Base-by-base conservation (phyloP, 1,140 invertebrate genomes). In the Frieseomelitta varia region DNA sequence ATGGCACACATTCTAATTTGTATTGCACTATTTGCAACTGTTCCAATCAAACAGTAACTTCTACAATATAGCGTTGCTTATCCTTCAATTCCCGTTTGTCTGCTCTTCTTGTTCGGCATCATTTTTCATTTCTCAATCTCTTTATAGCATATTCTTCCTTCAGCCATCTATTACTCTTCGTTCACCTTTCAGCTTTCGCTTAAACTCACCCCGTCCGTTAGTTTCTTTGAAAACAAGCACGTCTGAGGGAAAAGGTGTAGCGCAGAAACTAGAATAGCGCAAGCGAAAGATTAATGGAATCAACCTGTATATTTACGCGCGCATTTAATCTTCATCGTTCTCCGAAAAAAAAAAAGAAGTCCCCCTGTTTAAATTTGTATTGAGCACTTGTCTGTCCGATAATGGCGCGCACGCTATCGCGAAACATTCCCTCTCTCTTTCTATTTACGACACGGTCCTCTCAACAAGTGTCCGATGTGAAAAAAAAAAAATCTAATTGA, bases 121-220 rank as follows among this genome's bases (percentile, higher is more conserved):
- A 84, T 84, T 84, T 84, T 84, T 84, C 83, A 84, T 84, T 80
- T 79, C 61, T 73, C 77, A 74, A 80, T 80, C 83, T 80, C 83
- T 84, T 84, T 84, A 84, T 67, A 84, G 53, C 83, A 84, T 84
- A 84, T 84, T 84, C 83, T 84, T 73, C 83, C 51, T 51, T 79
- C 58, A 74, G n/a, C 61, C 58, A 80, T 84, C 83, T 84, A 84
- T 84, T 84, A 84, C 78, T 84, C 83, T 84, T 84, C 83, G 68
- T 84, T 84, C 83, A 68, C 69, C 69, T 84, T 84, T 80, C 83
- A 84, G 77, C 77, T 84, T 80, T 69, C 69, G 77, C 58, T 80
- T 71, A 73, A n/a, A 80, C 83, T 80, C 68, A 74, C 51, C 61
- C 61, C 69, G 56, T 65, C 83, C 67, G 83, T 80, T 80, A 80